Base-by-base conservation (phyloP, 2,113 vertebrate genomes). In the Euleptes europaea region DNA sequence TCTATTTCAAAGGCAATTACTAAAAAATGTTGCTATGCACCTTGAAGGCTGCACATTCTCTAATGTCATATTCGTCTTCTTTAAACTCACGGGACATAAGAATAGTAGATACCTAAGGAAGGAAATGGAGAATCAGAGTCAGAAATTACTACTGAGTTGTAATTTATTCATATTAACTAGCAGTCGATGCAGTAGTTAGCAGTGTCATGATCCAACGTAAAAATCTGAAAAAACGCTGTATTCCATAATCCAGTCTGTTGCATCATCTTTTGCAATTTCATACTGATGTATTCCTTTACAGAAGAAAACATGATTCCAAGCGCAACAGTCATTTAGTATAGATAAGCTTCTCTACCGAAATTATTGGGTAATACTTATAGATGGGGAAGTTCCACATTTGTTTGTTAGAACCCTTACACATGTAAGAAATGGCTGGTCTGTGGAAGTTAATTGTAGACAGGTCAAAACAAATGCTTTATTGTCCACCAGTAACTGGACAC, bases 21-120 rank as follows among this genome's bases (percentile, higher is more conserved):
- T 35, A 19, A 78, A 84, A 88, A 47, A 38, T 3, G n/a, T 73
- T 82, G 21, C 49, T 83, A 95, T 94, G 77, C 86, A 99, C 98
- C 97, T 98, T 98, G 92, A 99, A 95, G 38, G 98, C 98, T 92
- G 95, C 92, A 92, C 98, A 99, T 88, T 98, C 97, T 86, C 98
- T 96, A 84, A 95, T 94, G 84, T 97, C 97, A 23, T 96, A 97
- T 42, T 98, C 97, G 73, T 98, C 97, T 89, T 98, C 96, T 15
- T 97, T 94, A 89, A 97, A 97, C n/a, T 97, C 95, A 0, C 93
- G 83, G 21, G 95, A 93, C 87, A 97, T 96, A 83, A 97, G 82
- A 76, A 95, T 87, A 93, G 97, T 93, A 38, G 98, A 97, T 11
- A 99, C 96, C 98, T 99, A 91, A 70, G 88, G 60, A 78, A 88